phyloP scores from a whole-genome alignment of 2,113 vertebrate species.

The Microcebus tavaratra region DNA sequence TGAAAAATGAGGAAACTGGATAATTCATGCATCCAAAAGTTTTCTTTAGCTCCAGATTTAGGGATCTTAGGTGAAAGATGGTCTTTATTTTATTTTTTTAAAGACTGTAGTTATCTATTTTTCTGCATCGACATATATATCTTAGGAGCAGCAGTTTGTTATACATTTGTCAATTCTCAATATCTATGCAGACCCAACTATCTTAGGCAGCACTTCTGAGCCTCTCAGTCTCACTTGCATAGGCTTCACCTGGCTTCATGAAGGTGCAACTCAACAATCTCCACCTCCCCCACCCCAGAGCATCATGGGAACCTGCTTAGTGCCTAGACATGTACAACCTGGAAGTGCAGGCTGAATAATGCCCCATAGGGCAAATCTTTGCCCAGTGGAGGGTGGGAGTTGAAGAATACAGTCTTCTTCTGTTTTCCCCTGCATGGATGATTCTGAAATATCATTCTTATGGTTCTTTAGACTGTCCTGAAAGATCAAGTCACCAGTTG shows the following conservation, averaged over 20 bases:
- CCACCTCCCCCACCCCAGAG: neutral
- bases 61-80: neutral
- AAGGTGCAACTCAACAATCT: neutral
- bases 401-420: neutral
- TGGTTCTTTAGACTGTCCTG: neutral
- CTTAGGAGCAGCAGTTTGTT: neutral
- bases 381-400: neutral
- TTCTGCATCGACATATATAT: neutral
- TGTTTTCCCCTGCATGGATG: neutral
- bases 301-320: neutral
- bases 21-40: neutral
- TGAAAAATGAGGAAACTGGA: neutral
- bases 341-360: neutral
- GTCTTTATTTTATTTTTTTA: slow-evolving; percentile 6
- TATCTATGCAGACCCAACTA: neutral
- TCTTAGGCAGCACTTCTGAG: neutral
- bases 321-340: neutral
- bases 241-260: neutral
- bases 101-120: neutral
- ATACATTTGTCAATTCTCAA: neutral
- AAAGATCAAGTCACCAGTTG: neutral
- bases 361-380: neutral
- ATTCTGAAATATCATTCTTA: neutral
- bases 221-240: neutral
- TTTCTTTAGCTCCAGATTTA: neutral